Evolutionary conservation across 2,113 vertebrate genomes (phyloP).

Genomic region (Tor tambroides): DNA sequence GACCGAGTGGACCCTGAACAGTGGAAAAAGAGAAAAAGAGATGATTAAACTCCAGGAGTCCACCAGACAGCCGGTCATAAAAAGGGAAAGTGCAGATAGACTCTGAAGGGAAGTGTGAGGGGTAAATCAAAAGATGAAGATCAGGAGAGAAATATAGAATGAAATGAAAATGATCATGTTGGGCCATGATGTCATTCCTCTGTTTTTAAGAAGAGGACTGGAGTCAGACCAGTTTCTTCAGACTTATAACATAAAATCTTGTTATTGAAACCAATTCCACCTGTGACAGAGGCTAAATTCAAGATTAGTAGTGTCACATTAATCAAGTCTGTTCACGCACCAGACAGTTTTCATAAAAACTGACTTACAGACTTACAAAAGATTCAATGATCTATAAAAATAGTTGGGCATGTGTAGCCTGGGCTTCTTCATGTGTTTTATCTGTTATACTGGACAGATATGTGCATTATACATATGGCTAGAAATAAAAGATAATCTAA

Average conservation of each 20-base stretch:
- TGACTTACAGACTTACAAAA: not conserved
- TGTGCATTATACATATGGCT: not conserved
- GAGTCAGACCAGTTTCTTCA: not conserved
- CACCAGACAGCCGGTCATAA: not conserved
- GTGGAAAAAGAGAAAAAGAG: conserved; percentile 52
- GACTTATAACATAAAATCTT: not conserved
- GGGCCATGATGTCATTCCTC: not conserved
- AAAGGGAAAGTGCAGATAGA: conserved; percentile 33
- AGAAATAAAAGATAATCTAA: not conserved
- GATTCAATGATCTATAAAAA: not conserved
- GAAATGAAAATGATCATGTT: not conserved
- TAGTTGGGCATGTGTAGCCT: too few relatives aligned
- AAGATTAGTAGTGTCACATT: not conserved
- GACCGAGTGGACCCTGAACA: conserved; percentile 89
- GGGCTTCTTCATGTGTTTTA: too few relatives aligned
- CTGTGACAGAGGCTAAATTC: not conserved
- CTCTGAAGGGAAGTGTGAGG: conserved; percentile 23
- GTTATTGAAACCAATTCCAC: not conserved
- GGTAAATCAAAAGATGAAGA: conserved; percentile 27
- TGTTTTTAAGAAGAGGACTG: not conserved
- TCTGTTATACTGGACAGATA: too few relatives aligned
- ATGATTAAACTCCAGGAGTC: conserved; percentile 32
- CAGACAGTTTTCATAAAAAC: not conserved
- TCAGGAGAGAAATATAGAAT: not conserved
- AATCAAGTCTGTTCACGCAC: not conserved